Base-by-base conservation (phyloP, 2,888 invertebrate species). In the Alsophila aescularia region DNA sequence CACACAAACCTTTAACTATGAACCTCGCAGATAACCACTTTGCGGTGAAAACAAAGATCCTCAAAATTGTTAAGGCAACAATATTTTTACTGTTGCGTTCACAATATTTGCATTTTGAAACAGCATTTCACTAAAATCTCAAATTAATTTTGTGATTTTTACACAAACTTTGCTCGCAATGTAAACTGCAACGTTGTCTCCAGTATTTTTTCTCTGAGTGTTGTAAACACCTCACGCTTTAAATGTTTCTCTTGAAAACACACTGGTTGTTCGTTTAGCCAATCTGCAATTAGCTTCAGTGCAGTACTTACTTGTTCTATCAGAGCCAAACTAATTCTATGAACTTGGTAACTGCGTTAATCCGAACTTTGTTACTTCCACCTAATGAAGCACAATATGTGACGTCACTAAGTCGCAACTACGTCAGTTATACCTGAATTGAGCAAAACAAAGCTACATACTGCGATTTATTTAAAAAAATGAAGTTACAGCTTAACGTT, bases 311-410 rank as follows among this genome's bases (percentile, higher is more conserved):
- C 60, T 55, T 58, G 57, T 55, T 58, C 60, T 56, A 65, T 56
- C 53, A 41, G 52, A 44, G 47, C 55, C 48, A 64, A 62, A 65
- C 62, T 62, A 57, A 64, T 58, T 64, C 58, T 52, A 56, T 58
- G 53, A 62, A 59, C 61, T 59, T 52, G 53, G 51, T 62, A 60
- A 62, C 59, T 52, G 36, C 36, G 57, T 65, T 65, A 61, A 58
- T 61, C 45, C 31, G 14, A 65, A 65, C 60, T 65, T 62, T 55
- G 52, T 56, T 58, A 56, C 58, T 60, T 58, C 57, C 45, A 61
- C 34, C 59, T 62, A 65, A 62, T 58, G 60, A 61, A 62, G 62
- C 61, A 50, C 57, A 62, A 58, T 59, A 55, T 61, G 53, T 47
- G 62, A 60, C 60, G 54, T 52, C 55, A 55, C 51, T 49, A 52